These are phyloP conservation scores for Salminus brasiliensis DNA, from an alignment of 2,113 vertebrate species.

Conservation along the genomic window DNA sequence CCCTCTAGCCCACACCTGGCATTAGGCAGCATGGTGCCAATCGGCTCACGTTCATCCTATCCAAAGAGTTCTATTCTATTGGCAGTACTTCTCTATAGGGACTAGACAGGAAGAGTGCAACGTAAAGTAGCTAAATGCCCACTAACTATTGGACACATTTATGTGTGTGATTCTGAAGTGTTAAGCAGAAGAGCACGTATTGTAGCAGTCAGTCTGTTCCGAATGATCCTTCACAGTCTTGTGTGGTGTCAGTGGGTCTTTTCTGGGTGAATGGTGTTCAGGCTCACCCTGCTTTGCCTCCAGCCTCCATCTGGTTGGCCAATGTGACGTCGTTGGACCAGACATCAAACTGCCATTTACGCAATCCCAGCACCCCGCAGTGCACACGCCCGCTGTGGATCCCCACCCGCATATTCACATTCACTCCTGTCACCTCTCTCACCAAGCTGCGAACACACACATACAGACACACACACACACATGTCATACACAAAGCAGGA, in stretches of 20 bases:
- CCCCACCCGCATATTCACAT: slow-evolving; percentile 96
- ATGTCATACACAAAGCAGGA: not conserved
- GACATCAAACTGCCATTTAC: slow-evolving; percentile 97
- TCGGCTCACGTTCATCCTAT: too few relatives aligned
- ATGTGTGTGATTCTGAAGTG: too few relatives aligned
- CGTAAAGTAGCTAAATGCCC: too few relatives aligned
- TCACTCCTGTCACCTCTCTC: slow-evolving; percentile 93
- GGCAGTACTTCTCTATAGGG: too few relatives aligned
- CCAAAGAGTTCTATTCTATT: too few relatives aligned
- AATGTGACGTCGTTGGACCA: slow-evolving; percentile 97
- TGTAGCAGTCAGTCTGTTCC: not conserved
- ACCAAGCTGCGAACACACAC: slow-evolving; percentile 81
- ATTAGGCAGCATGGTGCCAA: too few relatives aligned
- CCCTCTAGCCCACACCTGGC: too few relatives aligned
- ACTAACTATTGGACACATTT: too few relatives aligned
- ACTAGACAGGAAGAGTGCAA: too few relatives aligned
- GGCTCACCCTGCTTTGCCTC: slow-evolving; percentile 89
- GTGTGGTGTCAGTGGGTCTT: not conserved
- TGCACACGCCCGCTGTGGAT: slow-evolving; percentile 95
- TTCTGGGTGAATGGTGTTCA: slow-evolving; percentile 20
- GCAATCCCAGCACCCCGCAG: slow-evolving; percentile 91
- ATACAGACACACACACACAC: slow-evolving; percentile 2
- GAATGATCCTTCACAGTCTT: not conserved
- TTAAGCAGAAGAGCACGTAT: too few relatives aligned
- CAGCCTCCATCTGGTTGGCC: slow-evolving; percentile 96